Base-by-base conservation (phyloP, 2,797 vertebrate species). In the Parauchenoglanis punctatus region DNA sequence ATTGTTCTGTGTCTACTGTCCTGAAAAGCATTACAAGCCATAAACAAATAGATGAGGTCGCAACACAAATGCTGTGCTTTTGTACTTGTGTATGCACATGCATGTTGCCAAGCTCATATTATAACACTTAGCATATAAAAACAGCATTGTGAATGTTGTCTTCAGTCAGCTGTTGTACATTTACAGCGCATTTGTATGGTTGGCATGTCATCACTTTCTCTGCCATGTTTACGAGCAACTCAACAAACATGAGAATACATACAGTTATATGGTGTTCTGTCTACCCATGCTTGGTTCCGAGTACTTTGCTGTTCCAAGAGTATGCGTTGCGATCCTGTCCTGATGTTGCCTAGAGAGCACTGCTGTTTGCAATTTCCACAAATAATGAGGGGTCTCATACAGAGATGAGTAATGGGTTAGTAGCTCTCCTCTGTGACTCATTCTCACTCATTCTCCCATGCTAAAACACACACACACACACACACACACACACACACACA, bases 291-390 rank as follows among this genome's bases (percentile, higher is more conserved):
- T 83, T 68, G 80, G 49, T 77, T 44, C 81, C 72, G 63, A 73
- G 35, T 5, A 77, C 83, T 88, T 85, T 61, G 84, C 56, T 56
- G 58, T 40, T 87, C 75, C 72, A 73, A 78, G 35, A 65, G 77
- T 70, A 58, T 85, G 67, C 58, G 88, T 84, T 88, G 56, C 52
- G 58, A 89, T 81, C 81, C 89, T 52, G 82, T 82, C n/a, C 63
- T n/a, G 49, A 76, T 58, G 70, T 65, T 77, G 84, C 63, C 72
- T 83, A 82, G 80, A 82, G 81, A 83, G 67, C 61, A 83, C 87
- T 88, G 87, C 87, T 88, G 87, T 88, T 88, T 83, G 85, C 72
- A 88, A 88, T 88, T 88, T 88, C 70, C 72, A 83, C 87, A 83
- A 88, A 88, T 88, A 88, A 86, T 88, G 61, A 88, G 78, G 84